A percentile compares a stretch with the other conserved stretches of the same genome.
These are phyloP conservation scores for Hemiscyllium ocellatum DNA, from an alignment of 2,113 vertebrate species.

Conservation along the genomic window DNA sequence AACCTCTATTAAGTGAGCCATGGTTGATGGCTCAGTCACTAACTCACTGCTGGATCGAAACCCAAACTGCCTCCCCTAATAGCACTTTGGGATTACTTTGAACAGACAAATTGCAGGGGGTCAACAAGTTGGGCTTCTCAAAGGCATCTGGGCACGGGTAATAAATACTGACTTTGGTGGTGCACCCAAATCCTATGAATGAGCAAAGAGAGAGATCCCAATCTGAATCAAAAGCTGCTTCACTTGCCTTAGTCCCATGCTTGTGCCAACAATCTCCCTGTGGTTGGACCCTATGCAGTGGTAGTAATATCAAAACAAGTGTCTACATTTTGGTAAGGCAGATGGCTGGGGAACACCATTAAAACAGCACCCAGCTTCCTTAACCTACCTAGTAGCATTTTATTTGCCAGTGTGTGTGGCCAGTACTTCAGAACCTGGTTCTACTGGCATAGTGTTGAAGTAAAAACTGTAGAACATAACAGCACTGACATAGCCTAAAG, in stretches of 20 bases:
- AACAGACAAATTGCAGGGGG: too few relatives aligned
- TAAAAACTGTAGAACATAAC: background rate
- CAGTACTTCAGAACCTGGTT: background rate
- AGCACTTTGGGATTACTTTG: too few relatives aligned
- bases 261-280: background rate
- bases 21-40: background rate
- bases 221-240: background rate
- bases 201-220: background rate
- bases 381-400: background rate
- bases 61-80: too few relatives aligned
- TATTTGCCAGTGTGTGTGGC: background rate
- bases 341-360: background rate
- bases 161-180: too few relatives aligned
- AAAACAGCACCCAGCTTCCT: background rate
- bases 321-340: background rate
- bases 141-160: too few relatives aligned
- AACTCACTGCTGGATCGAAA: background rate
- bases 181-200: too few relatives aligned
- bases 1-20: background rate
- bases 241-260: background rate
- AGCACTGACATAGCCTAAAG: background rate
- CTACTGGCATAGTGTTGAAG: background rate
- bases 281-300: background rate
- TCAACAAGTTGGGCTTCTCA: too few relatives aligned
- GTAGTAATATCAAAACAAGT: background rate